These are phyloP conservation scores for Poeciliopsis presidionis DNA, from an alignment of 2,797 vertebrate species.

Conservation along the genomic window DNA sequence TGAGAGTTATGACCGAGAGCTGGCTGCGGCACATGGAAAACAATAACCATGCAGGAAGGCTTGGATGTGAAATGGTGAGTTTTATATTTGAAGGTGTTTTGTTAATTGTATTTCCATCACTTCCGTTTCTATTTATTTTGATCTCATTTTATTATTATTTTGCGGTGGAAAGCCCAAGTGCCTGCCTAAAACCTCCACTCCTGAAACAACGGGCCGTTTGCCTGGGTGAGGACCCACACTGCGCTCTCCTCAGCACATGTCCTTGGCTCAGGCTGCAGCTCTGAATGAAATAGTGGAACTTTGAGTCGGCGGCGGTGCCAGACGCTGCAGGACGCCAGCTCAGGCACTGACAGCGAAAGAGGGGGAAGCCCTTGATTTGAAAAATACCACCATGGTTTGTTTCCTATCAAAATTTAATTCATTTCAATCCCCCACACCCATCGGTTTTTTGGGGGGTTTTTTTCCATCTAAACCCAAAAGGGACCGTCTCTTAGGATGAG, in stretches of 20 bases:
- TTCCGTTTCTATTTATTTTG: conserved; percentile 14
- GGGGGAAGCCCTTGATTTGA: conserved; percentile 73
- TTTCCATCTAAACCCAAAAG: conserved; percentile 59
- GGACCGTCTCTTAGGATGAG: conserved; percentile 31
- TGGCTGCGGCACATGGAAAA: conserved; percentile 30
- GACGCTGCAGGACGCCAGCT: conserved; percentile 49
- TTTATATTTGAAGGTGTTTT: conserved; percentile 3
- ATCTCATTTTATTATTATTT: not conserved
- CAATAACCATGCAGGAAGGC: conserved; percentile 21
- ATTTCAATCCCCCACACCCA: conserved; percentile 51
- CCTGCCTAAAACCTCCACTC: conserved; percentile 18
- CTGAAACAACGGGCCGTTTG: conserved; percentile 35
- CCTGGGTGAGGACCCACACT: conserved; percentile 29
- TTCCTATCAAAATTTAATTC: conserved; percentile 71
- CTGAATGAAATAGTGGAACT: conserved; percentile 77
- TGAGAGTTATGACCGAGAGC: conserved; percentile 42
- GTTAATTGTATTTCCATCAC: conserved; percentile 29
- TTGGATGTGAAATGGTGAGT: conserved; percentile 17
- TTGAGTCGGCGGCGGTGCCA: conserved; percentile 55
- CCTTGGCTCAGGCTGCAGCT: conserved; percentile 58
- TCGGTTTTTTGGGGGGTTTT: conserved; percentile 28
- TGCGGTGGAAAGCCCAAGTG: conserved; percentile 37
- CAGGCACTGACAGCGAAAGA: conserved; percentile 60
- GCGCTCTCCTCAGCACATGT: conserved; percentile 50
- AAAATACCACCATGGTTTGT: conserved; percentile 61